A percentile compares a stretch with the other conserved stretches of the same genome.
Conservation (phyloP, 2,113 vertebrate genomes). For the Nycticebus coucang region DNA sequence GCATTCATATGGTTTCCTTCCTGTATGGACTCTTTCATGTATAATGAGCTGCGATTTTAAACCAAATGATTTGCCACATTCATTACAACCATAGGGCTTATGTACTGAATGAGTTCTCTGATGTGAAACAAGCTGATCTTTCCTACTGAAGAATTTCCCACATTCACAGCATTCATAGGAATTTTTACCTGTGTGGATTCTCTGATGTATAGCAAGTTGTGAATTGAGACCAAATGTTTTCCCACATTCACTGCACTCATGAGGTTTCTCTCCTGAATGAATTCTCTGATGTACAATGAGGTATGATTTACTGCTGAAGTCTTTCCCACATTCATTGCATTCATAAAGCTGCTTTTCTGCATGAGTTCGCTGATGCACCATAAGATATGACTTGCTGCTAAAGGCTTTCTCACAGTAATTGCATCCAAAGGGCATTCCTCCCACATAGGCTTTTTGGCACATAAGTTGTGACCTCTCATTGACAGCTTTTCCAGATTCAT, state of each 20-base stretch:
- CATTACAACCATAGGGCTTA: conserved; percentile 82
- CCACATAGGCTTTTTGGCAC: background rate
- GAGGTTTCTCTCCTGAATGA: background rate
- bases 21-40: conserved; percentile 70
- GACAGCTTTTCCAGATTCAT: background rate
- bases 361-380: background rate
- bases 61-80: conserved; percentile 90
- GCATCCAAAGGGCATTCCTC: background rate
- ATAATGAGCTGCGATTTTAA: conserved; percentile 81
- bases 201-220: conserved; percentile 29
- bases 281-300: conserved; percentile 14
- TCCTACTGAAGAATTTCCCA: conserved; percentile 52
- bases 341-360: background rate
- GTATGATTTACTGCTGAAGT: background rate
- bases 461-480: background rate
- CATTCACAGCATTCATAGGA: background rate
- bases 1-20: conserved; percentile 75
- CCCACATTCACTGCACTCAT: background rate
- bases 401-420: conserved; percentile 17
- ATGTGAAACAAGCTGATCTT: conserved; percentile 59
- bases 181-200: background rate
- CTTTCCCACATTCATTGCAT: background rate
- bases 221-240: background rate
- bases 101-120: conserved; percentile 59
- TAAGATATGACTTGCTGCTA: conserved; percentile 8